A percentile compares a stretch with the other conserved stretches of the same genome.
Evolutionary conservation across 2,113 vertebrate species (phyloP).

Genomic region (Archocentrus centrarchus): DNA sequence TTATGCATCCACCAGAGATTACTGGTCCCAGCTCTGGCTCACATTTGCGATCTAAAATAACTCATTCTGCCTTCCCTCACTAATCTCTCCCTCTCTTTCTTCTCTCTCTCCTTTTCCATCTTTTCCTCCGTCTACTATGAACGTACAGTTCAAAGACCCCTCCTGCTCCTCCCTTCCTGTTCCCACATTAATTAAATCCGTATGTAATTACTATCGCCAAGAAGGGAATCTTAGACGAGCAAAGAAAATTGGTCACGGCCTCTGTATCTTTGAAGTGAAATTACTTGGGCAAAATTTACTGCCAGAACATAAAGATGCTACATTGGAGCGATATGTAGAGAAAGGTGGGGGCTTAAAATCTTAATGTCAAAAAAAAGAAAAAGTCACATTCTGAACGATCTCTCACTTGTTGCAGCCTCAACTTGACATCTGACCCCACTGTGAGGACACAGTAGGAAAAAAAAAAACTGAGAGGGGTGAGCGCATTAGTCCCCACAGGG

Average conservation of each 20-base stretch:
- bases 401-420: neutral
- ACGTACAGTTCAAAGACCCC: constrained; percentile 64
- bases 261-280: constrained; percentile 65
- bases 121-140: constrained; percentile 33
- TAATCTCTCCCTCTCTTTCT: constrained; percentile 44
- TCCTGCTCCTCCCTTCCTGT: constrained; percentile 43
- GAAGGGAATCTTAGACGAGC: constrained; percentile 63
- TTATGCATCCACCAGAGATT: constrained; percentile 26
- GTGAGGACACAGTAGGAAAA: neutral
- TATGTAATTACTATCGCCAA: constrained; percentile 68
- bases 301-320: neutral
- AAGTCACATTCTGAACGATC: neutral
- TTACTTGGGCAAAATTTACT: constrained; percentile 59
- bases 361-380: neutral
- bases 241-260: constrained; percentile 67
- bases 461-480: neutral
- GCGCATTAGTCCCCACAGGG: neutral
- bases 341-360: neutral
- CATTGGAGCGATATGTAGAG: accelerated
- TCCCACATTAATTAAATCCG: constrained; percentile 74
- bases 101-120: neutral
- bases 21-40: constrained; percentile 28
- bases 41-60: constrained; percentile 56
- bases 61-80: constrained; percentile 7
- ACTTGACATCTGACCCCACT: neutral